These are phyloP conservation scores for Ditula angustiorana DNA, from an alignment of 2,888 invertebrate genomes.

Conservation along the genomic window DNA sequence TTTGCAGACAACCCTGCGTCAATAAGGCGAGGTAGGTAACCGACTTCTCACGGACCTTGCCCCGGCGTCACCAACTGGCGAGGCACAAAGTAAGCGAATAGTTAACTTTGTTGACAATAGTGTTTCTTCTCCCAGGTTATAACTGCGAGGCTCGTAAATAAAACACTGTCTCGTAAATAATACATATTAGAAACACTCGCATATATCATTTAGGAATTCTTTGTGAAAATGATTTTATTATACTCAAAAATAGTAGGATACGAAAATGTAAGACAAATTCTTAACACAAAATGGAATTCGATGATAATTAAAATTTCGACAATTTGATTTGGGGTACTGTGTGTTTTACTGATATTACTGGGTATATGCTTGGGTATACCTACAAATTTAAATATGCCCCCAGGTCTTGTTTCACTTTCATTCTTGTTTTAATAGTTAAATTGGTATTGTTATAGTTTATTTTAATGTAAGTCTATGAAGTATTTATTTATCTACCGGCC, in stretches of 20 bases:
- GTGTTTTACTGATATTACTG: too few species aligned
- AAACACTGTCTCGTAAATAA: conserved; percentile 44
- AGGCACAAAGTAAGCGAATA: conserved; percentile 49
- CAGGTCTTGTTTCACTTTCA: too few species aligned
- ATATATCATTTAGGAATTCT: conserved; percentile 14
- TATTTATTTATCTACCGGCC: too few species aligned
- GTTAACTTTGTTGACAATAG: conserved; percentile 39
- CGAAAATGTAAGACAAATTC: neutral
- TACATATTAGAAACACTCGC: conserved; percentile 39
- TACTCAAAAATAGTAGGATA: neutral
- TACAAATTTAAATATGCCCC: too few species aligned
- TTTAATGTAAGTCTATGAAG: too few species aligned
- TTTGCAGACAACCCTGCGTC: conserved; percentile 44
- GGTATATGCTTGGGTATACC: too few species aligned
- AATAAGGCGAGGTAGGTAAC: conserved; percentile 34
- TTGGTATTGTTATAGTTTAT: too few species aligned
- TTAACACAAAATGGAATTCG: neutral
- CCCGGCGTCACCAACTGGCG: conserved; percentile 47
- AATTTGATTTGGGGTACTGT: too few species aligned
- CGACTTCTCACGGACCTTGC: conserved; percentile 46
- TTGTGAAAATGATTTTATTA: conserved; percentile 7
- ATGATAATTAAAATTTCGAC: too few species aligned
- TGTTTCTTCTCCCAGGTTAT: conserved; percentile 31
- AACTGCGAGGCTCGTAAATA: conserved; percentile 44
- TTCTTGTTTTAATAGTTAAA: too few species aligned